Evolutionary conservation across 2,113 vertebrate genomes (phyloP).

Genomic region (Hemicordylus capensis): DNA sequence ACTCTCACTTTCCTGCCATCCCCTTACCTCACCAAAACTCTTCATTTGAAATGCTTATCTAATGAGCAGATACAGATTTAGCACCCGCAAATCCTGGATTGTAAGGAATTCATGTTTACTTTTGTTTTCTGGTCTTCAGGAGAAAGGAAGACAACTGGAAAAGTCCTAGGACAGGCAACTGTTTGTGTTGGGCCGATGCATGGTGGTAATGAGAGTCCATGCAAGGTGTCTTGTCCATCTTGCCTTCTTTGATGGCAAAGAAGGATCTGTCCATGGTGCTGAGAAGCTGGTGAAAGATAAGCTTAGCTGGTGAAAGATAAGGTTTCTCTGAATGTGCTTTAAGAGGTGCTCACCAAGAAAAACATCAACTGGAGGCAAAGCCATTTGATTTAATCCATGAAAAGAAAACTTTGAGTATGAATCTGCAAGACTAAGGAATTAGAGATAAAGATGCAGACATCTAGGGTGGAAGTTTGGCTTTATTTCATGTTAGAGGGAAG

Average conservation of each 20-base stretch:
- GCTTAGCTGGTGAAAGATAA: accelerated
- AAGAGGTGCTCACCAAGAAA: neutral
- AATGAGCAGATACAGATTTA: neutral
- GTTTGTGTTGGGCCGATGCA: neutral
- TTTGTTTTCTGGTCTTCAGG: neutral
- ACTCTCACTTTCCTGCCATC: too few relatives aligned
- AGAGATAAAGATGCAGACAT: neutral
- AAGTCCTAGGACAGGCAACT: neutral
- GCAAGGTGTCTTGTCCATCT: too few relatives aligned
- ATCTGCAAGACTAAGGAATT: neutral
- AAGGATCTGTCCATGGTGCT: neutral
- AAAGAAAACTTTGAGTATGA: neutral
- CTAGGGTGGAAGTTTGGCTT: neutral
- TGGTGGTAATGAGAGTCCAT: accelerated
- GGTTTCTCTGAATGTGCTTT: neutral
- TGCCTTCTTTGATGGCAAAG: neutral
- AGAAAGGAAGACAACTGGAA: neutral
- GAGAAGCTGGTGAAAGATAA: accelerated
- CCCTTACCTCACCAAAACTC: too few relatives aligned
- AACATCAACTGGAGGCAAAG: neutral
- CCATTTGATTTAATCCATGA: too few relatives aligned
- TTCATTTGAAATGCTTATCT: neutral
- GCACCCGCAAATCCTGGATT: neutral
- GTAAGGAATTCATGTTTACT: neutral
- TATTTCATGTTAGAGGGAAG: accelerated